Base-by-base conservation (phyloP, 1,140 invertebrate genomes). In the Stratiolaelaps scimitus region DNA sequence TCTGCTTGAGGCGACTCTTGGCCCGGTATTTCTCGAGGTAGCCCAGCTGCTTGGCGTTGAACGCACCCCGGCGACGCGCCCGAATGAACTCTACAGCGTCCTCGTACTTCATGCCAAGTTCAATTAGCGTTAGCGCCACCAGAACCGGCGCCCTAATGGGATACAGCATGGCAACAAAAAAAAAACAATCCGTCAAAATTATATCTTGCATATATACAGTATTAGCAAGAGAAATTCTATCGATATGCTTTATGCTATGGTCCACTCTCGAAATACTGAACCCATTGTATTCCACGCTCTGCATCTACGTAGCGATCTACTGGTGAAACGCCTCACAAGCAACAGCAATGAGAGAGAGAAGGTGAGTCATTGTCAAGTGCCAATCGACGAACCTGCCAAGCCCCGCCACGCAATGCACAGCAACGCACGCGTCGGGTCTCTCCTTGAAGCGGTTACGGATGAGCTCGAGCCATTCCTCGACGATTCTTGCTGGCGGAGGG, bases 81-180 rank as follows among this genome's bases (percentile, higher is more conserved):
- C 92, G 81, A 73, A 97, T 96, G 72, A 92, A 83, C 77, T 93
- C 89, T 68, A 97, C 90, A 68, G 92, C 92, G 80, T 96, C 92
- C 73, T 96, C 91, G 77, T 92, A 95, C 74, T 92, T 92, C 80
- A 96, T 87, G 71, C 93, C 93, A 70, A 93, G 83, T 80, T 97
- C 93, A 73, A 96, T 92, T 67, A 96, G 82, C 72, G 93, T 92
- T 71, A 97, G 80, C 69, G 92, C 92, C 53, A 96, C 93, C 74
- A 97, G 82, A 64, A 97, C 91, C 68, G 92, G 92, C 72, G 92
- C 91, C 75, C 93, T 40, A 40, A 40, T 40, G 10, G 34, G 34
- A 4, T 10, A 10, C 34, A 40, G 10, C 4, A 74, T 23, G 67
- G 67, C 67, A n/a, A n/a, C n/a, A n/a, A n/a, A n/a, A n/a, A n/a